A percentile compares a stretch with the other conserved stretches of the same genome.
Evolutionary conservation across 2,113 vertebrate species (phyloP).

Genomic region (Aix galericulata): DNA sequence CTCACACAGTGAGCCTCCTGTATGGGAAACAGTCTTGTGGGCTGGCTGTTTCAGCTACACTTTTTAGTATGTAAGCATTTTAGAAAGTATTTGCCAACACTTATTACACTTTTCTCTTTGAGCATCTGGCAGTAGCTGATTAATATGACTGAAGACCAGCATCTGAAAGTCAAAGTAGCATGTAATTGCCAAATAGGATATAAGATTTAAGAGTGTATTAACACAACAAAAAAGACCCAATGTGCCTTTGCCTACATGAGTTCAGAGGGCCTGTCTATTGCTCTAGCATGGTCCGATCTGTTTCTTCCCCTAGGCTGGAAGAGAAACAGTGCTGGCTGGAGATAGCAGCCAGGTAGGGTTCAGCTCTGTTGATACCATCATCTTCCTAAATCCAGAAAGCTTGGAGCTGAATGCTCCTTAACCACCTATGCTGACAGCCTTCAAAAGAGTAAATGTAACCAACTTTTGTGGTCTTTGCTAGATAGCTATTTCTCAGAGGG

Average conservation of each 20-base stretch:
- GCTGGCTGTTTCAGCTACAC: not conserved
- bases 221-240: not conserved
- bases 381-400: not conserved
- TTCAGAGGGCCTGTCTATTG: not conserved
- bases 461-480: no score
- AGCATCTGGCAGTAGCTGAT: not conserved
- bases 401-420: no score
- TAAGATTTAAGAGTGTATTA: not conserved
- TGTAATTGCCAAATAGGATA: not conserved
- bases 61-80: not conserved
- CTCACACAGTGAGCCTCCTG: not conserved
- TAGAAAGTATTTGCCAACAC: not conserved
- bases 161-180: conserved; percentile 44
- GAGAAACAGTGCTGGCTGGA: not conserved
- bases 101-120: not conserved
- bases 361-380: not conserved
- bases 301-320: not conserved
- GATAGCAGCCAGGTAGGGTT: not conserved
- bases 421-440: no score
- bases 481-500: not conserved
- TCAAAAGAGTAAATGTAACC: no score
- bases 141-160: not conserved
- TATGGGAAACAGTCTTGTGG: accelerated
- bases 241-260: not conserved
- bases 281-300: not conserved